Percentiles rank a stretch among this genome's conserved stretches.
Evolutionary conservation across 2,888 invertebrate genomes (phyloP).

Genomic region (Scaeva pyrastri): DNA sequence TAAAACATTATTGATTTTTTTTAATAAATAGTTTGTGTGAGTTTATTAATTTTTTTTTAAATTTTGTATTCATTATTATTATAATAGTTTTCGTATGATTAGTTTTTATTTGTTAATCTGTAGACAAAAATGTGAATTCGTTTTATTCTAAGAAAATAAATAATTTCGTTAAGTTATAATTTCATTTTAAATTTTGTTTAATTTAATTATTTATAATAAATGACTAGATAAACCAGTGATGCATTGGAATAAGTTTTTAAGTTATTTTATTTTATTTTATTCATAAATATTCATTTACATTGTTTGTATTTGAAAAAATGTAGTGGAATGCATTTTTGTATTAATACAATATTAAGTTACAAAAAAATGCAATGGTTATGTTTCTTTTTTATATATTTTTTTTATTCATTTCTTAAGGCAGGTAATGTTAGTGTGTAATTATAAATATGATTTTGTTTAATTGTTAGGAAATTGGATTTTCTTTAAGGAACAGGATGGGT

Average conservation of each 20-base stretch:
- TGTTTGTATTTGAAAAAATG: slow-evolving; percentile 13
- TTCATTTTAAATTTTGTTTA: background rate
- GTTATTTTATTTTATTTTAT: slow-evolving; percentile 1
- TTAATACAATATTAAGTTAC: slow-evolving; percentile 35
- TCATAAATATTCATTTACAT: background rate
- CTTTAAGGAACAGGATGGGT: slow-evolving; percentile 54
- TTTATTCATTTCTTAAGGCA: slow-evolving; percentile 54
- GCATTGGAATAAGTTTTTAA: slow-evolving; percentile 29
- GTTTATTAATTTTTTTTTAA: slow-evolving; percentile 1
- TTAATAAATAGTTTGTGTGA: slow-evolving; percentile 57
- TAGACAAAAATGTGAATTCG: slow-evolving; percentile 25
- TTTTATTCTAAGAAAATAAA: slow-evolving; percentile 49
- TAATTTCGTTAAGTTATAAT: slow-evolving; percentile 32
- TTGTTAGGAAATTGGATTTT: slow-evolving; percentile 23
- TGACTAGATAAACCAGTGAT: slow-evolving; percentile 72
- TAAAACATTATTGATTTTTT: slow-evolving; percentile 37
- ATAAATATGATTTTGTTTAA: slow-evolving; percentile 16
- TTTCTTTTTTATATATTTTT: slow-evolving; percentile 7
- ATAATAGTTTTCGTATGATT: slow-evolving; percentile 9
- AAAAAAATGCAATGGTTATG: slow-evolving; percentile 42
- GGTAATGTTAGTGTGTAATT: slow-evolving; percentile 61
- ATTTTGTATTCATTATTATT: background rate
- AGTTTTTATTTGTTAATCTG: slow-evolving; percentile 24
- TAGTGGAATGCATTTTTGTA: slow-evolving; percentile 61
- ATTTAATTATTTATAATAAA: slow-evolving; percentile 33